Base-by-base conservation (phyloP, 2,797 vertebrate genomes). In the Anas georgica region DNA sequence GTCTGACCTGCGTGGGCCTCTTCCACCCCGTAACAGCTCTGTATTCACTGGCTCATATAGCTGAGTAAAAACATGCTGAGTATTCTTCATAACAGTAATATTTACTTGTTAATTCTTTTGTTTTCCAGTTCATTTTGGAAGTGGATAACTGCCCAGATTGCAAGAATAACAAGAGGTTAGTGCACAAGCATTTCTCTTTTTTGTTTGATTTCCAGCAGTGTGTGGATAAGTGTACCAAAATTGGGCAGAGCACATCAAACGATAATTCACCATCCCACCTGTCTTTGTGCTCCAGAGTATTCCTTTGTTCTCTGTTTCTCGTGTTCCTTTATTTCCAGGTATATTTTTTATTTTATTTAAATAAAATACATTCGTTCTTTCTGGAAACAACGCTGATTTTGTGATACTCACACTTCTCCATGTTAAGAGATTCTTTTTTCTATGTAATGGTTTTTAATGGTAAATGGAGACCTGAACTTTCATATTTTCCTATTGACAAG, bases 61-160 rank as follows among this genome's bases (percentile, higher is more conserved):
- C 11, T 1, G 1, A n/a, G 33, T 70, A 48, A 80, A 43, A n/a
- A 33, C 22, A 4, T 6, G 0, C 7, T 8, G 28, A 41, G 9
- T n/a, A 7, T 80, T 77, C 14, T 62, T 62, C 41, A 9, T 18
- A 39, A n/a, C 13, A 7, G 25, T 17, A 16, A 21, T 4, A 23
- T 18, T 86, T 60, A 33, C 35, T 46, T 91, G 33, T 50, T 43
- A 2, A 59, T 84, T 93, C 35, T 97, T 70, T 95, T 81, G 73
- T 70, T 94, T 93, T 95, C 58, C 95, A 98, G 98, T 97, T 97
- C 97, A 2, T 96, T 98, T 95, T 98, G 98, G 98, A 97, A 66
- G 96, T 97, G 98, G 97, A 83, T 98, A 74, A 96, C 97, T 93
- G 76, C 96, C 92, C 97, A 97, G 86, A 64, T 98, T 94, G 80